A percentile compares a stretch with the other conserved stretches of the same genome.
phyloP scores from a whole-genome alignment of 2,797 vertebrate species.

The Mastacembelus armatus region DNA sequence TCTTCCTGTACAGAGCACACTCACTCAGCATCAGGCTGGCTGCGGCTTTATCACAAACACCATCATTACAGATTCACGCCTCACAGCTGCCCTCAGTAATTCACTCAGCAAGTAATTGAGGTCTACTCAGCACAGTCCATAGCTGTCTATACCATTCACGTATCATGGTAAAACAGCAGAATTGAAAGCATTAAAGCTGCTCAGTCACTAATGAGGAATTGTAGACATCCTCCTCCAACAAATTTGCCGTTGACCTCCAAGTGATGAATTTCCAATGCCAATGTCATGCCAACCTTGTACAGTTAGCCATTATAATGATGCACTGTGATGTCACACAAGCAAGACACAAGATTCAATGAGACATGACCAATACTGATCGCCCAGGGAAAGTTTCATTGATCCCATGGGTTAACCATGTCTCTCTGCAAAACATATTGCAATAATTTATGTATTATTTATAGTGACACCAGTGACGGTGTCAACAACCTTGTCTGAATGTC shows the following conservation, averaged over 20 bases:
- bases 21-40: slow-evolving; percentile 44
- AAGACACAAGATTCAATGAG: slow-evolving; percentile 56
- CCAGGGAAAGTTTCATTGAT: slow-evolving; percentile 52
- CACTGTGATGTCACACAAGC: slow-evolving; percentile 54
- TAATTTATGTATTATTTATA: slow-evolving; percentile 57
- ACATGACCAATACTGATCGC: slow-evolving; percentile 27
- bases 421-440: slow-evolving; percentile 44
- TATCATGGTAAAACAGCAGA: slow-evolving; percentile 44
- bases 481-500: slow-evolving; percentile 44
- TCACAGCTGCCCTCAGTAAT: slow-evolving; percentile 38
- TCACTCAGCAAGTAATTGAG: slow-evolving; percentile 66
- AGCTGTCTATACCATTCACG: slow-evolving; percentile 64
- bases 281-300: slow-evolving; percentile 71
- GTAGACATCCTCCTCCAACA: slow-evolving; percentile 56
- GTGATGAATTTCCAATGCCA: slow-evolving; percentile 66
- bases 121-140: slow-evolving; percentile 49
- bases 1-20: slow-evolving; percentile 25
- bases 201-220: slow-evolving; percentile 65
- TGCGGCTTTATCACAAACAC: slow-evolving; percentile 58
- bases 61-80: slow-evolving; percentile 49
- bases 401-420: slow-evolving; percentile 40
- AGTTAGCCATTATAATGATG: slow-evolving; percentile 62
- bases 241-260: slow-evolving; percentile 58
- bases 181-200: slow-evolving; percentile 55
- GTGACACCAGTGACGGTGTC: slow-evolving; percentile 36